Evolutionary conservation across 37 sponge, comb jelly and placozoan genomes (phyloP).

Genomic region (Amphimedon queenslandica): DNA sequence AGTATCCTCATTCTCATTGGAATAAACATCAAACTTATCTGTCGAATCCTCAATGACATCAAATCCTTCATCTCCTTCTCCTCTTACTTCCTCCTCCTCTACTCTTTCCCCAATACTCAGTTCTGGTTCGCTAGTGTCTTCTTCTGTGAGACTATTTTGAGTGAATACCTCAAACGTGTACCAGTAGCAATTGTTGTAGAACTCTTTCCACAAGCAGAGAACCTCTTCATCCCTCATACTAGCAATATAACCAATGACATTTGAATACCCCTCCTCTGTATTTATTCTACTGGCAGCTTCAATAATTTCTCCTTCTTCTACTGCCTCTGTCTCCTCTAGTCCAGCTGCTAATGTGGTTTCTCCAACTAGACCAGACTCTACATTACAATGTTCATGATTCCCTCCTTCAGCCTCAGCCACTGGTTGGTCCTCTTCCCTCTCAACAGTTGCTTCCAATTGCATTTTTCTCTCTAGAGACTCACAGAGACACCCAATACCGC

Average conservation of each 20-base stretch:
- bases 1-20: background rate
- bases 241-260: too few relatives aligned
- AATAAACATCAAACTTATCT: background rate
- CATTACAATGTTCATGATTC: background rate
- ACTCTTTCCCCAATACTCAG: background rate
- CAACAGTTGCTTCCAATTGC: background rate
- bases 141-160: too few relatives aligned
- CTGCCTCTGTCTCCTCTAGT: background rate
- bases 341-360: background rate
- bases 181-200: constrained; percentile 72
- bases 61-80: background rate
- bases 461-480: background rate
- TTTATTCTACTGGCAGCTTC: too few relatives aligned
- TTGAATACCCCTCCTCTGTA: too few relatives aligned
- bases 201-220: constrained; percentile 32
- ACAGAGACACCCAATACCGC: constrained; percentile 34
- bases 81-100: background rate
- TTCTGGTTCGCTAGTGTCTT: background rate
- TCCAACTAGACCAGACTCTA: background rate
- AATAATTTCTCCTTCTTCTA: background rate
- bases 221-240: constrained; percentile 67
- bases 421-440: background rate
- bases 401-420: background rate
- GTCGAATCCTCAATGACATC: background rate
- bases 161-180: constrained; percentile 34